A percentile compares a stretch with the other conserved stretches of the same genome.
Conservation (phyloP, 1,140 invertebrate genomes). For the Manduca sexta region DNA sequence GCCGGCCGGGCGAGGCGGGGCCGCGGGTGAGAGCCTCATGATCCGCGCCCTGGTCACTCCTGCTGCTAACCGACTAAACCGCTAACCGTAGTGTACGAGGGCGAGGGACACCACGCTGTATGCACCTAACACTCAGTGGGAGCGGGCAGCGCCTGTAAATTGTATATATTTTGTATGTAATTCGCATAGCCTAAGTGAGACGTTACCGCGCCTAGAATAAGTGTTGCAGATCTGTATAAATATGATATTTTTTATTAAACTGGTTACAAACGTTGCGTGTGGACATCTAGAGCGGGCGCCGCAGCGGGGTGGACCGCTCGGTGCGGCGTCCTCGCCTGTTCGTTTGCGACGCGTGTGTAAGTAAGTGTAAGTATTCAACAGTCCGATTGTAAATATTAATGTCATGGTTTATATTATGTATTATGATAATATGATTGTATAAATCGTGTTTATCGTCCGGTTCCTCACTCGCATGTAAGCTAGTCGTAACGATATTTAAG, state of each 20-base stretch:
- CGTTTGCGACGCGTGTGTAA: too few species aligned
- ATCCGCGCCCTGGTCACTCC: conserved; percentile 16
- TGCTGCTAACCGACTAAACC: conserved; percentile 46
- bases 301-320: too few species aligned
- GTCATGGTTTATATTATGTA: too few species aligned
- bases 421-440: too few species aligned
- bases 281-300: too few species aligned
- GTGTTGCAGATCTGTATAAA: conserved; percentile 45
- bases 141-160: conserved; percentile 27
- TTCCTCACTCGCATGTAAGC: too few species aligned
- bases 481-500: too few species aligned
- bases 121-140: conserved; percentile 7
- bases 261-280: too few species aligned
- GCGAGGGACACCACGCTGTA: conserved; percentile 9
- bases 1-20: conserved; percentile 82
- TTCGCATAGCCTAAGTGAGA: conserved; percentile 22
- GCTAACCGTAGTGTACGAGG: conserved; percentile 55
- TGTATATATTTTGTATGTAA: conserved; percentile 43
- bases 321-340: too few species aligned
- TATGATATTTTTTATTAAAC: conserved; percentile 27
- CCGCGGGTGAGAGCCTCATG: conserved; percentile 73
- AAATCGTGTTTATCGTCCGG: too few species aligned
- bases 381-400: too few species aligned
- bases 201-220: conserved; percentile 26
- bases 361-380: too few species aligned